These are phyloP conservation scores for Prenolepis imparis DNA, from an alignment of 2,888 invertebrate genomes.

Conservation along the genomic window DNA sequence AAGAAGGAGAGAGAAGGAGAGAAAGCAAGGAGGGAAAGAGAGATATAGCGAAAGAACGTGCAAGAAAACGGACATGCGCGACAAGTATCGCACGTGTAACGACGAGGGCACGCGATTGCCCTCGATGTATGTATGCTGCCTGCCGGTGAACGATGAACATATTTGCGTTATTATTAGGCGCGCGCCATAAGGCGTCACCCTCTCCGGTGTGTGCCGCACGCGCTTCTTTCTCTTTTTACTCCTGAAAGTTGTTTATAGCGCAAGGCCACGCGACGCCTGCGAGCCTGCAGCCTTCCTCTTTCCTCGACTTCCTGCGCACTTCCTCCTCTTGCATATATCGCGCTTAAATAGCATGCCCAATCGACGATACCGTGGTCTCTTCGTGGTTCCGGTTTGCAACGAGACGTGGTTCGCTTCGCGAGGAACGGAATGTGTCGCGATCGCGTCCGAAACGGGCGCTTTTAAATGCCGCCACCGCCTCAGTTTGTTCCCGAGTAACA, in stretches of 20 bases:
- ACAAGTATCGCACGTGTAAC: constrained; percentile 66
- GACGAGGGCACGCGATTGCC: constrained; percentile 23
- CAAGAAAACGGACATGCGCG: constrained; percentile 73
- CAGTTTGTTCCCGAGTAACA: constrained; percentile 54
- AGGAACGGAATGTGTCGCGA: constrained; percentile 43
- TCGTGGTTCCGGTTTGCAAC: constrained; percentile 66
- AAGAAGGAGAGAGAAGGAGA: too few relatives aligned
- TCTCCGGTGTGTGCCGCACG: constrained; percentile 31
- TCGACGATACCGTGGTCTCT: constrained; percentile 54
- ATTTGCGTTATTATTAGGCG: constrained; percentile 74
- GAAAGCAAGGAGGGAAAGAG: background rate
- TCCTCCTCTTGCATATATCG: constrained; percentile 63
- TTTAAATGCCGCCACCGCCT: background rate
- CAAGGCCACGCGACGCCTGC: constrained; percentile 73
- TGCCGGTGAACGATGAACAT: constrained; percentile 60
- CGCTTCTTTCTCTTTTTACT: constrained; percentile 47
- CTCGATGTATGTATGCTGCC: constrained; percentile 36
- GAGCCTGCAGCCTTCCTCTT: constrained; percentile 68
- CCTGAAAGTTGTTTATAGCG: constrained; percentile 74
- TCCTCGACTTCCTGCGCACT: constrained; percentile 72
- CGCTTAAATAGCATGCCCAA: constrained; percentile 71
- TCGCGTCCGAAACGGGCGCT: constrained; percentile 41
- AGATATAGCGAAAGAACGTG: constrained; percentile 64
- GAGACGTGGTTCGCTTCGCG: constrained; percentile 47
- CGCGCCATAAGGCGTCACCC: constrained; percentile 55